These are phyloP conservation scores for Pachycephus smyrnensis DNA, from an alignment of 2,888 invertebrate genomes.

Conservation along the genomic window DNA sequence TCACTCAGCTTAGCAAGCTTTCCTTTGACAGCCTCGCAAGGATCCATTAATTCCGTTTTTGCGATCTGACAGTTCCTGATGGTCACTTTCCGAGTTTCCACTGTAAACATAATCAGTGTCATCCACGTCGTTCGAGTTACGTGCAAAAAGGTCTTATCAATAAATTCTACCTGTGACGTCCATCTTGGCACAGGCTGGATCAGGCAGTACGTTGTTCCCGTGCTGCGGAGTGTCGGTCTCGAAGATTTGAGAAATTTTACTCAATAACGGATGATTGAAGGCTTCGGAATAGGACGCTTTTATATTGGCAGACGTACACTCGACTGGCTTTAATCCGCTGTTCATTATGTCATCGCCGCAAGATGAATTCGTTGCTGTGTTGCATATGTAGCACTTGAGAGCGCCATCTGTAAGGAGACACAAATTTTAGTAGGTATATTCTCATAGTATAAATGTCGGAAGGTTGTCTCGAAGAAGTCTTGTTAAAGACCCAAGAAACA, in stretches of 20 bases:
- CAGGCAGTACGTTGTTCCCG: slow-evolving; percentile 12
- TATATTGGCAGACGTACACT: slow-evolving; percentile 43
- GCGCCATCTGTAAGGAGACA: slow-evolving; percentile 40
- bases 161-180: slow-evolving; percentile 39
- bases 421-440: neutral
- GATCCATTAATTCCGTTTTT: slow-evolving; percentile 48
- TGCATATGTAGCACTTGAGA: slow-evolving; percentile 55
- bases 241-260: slow-evolving; percentile 38
- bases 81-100: slow-evolving; percentile 34
- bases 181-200: slow-evolving; percentile 50
- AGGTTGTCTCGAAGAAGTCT: neutral
- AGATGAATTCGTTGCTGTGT: slow-evolving; percentile 38
- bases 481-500: neutral
- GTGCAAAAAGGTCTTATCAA: neutral
- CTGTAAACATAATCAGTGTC: slow-evolving; percentile 21
- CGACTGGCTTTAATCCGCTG: slow-evolving; percentile 25
- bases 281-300: slow-evolving; percentile 32
- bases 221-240: slow-evolving; percentile 39
- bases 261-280: slow-evolving; percentile 27
- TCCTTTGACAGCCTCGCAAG: slow-evolving; percentile 42
- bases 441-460: neutral
- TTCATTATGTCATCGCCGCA: slow-evolving; percentile 30
- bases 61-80: slow-evolving; percentile 53
- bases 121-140: slow-evolving; percentile 16
- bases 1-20: slow-evolving; percentile 5